phyloP scores from a whole-genome alignment of 2,888 invertebrate genomes.

The Baccha elongata region DNA sequence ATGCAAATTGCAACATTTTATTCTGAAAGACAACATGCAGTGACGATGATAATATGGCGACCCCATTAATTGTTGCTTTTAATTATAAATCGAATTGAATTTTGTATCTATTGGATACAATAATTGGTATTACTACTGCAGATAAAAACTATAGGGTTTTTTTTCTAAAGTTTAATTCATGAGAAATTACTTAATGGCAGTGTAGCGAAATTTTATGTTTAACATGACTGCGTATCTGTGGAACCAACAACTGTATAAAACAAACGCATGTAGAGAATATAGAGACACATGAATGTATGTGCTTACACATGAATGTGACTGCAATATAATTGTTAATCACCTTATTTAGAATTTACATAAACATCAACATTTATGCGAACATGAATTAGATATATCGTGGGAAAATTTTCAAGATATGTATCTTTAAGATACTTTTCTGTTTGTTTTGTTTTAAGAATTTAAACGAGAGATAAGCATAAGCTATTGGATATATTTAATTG shows the following conservation, averaged over 20 bases:
- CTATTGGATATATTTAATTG: conserved; percentile 23
- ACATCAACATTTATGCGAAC: conserved; percentile 54
- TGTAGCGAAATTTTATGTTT: conserved; percentile 60
- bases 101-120: conserved; percentile 37
- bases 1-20: conserved; percentile 72
- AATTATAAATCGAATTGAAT: conserved; percentile 55
- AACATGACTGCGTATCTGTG: conserved; percentile 43
- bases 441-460: neutral
- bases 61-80: conserved; percentile 68
- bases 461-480: conserved; percentile 12
- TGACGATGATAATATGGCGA: conserved; percentile 50
- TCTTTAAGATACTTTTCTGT: neutral
- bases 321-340: conserved; percentile 65
- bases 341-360: conserved; percentile 74
- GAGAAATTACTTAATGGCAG: conserved; percentile 44
- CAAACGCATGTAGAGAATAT: too few relatives aligned
- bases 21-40: conserved; percentile 45
- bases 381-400: conserved; percentile 79
- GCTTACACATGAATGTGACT: conserved; percentile 32
- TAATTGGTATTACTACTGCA: conserved; percentile 37
- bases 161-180: conserved; percentile 28
- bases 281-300: conserved; percentile 12
- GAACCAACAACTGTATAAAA: neutral
- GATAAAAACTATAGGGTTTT: conserved; percentile 58
- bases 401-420: conserved; percentile 76